Evolutionary conservation across 1,140 invertebrate species (phyloP), one percentile per base, ranked within the genome.

Genomic region (Protaetia brevitarsis): DNA sequence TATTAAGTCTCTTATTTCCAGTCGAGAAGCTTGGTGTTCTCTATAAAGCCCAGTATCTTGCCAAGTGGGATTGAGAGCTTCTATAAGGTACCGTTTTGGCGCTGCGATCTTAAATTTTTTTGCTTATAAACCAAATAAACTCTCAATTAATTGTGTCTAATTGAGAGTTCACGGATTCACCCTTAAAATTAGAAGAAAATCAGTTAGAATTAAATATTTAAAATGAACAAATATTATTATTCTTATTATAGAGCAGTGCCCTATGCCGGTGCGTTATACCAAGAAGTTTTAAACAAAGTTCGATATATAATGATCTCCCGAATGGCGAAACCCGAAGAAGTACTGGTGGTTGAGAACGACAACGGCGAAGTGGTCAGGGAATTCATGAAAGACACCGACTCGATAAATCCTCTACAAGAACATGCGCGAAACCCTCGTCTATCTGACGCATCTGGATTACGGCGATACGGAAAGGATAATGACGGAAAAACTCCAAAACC

Each of bases 241-340:
- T n/a, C n/a, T n/a, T n/a, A n/a, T n/a, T n/a, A 59, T 59, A 29
- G 27, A 13, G 29, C 57, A 28, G 27, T 59, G 19, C 29, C 57
- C 1, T 28, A 31, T 16, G 29, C 27, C 8, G 27, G 57, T n/a
- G 26, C 30, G 13, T 19, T 76, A 11, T 77, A 77, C 36, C 73
- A 77, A 34, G 75, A 89, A 67, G 88, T 95, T 62, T 80, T 97
- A 10, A 93, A 92, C 41, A 93, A 93, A 82, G 90, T 99, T 11
- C 85, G 98, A n/a, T 93, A 94, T 71, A 96, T 98, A 21, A 99
- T 99, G 96, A 99, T 99, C 62, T 96, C 94, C 41, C 87, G 97
- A 72, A 99, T 99, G 98, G 98, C 97, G 0, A 99, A 99, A 80
- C 98, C 98, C 0, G 98, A 99, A 81, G 98, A 99, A 84, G 98